A percentile compares a stretch with the other conserved stretches of the same genome.
Evolutionary conservation across 64 coral and sea anemone genomes (phyloP).

Genomic region (Dendronephthya gigantea): DNA sequence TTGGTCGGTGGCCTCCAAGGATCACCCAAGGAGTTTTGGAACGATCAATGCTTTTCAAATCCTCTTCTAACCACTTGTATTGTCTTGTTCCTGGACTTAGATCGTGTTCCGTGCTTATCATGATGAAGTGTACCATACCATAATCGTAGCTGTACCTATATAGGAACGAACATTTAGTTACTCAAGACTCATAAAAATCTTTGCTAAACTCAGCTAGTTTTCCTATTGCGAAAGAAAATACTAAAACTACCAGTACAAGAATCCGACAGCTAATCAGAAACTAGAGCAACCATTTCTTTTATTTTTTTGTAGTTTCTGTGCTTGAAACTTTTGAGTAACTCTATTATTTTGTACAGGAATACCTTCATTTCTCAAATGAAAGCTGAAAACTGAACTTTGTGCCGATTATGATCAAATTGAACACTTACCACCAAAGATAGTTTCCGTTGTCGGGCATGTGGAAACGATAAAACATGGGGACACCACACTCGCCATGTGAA

Average conservation of each 20-base stretch:
- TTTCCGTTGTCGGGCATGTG: slow-evolving; percentile 98
- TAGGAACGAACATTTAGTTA: background rate
- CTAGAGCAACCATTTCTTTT: too few species aligned
- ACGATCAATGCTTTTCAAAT: slow-evolving; percentile 70
- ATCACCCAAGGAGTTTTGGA: slow-evolving; percentile 76
- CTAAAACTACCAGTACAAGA: too few species aligned
- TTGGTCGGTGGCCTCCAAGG: slow-evolving; percentile 69
- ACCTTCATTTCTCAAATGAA: too few species aligned
- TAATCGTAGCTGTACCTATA: slow-evolving; percentile 93
- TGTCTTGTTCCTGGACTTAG: slow-evolving; percentile 49
- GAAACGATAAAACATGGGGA: slow-evolving; percentile 90
- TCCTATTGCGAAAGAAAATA: too few species aligned
- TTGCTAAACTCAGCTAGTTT: too few species aligned
- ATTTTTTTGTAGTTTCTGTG: too few species aligned
- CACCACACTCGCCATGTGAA: slow-evolving; percentile 91
- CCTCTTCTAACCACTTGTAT: slow-evolving; percentile 77
- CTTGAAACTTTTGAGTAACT: too few species aligned
- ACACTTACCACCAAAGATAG: slow-evolving; percentile 82
- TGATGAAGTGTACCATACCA: slow-evolving; percentile 78
- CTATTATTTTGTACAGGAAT: too few species aligned
- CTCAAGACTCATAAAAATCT: background rate
- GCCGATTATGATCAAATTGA: background rate
- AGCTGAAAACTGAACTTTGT: too few species aligned
- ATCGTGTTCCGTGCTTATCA: slow-evolving; percentile 99
- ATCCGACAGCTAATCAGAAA: too few species aligned